phyloP scores from a whole-genome alignment of 2,888 invertebrate species.

The Latheticus oryzae region DNA sequence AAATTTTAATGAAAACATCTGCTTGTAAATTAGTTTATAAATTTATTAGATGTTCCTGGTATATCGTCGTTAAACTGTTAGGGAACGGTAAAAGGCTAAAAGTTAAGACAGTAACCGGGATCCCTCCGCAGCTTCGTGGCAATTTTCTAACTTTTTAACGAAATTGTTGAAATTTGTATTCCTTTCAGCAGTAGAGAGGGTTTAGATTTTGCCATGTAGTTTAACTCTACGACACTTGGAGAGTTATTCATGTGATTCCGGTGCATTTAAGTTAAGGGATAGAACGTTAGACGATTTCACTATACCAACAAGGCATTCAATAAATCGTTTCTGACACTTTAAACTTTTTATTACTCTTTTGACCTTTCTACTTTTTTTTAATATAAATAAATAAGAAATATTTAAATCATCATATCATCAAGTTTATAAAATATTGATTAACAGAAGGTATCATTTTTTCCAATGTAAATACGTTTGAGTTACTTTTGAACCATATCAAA shows the following conservation, averaged over 20 bases:
- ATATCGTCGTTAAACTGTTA: constrained; percentile 53
- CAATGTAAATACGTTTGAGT: too few species aligned
- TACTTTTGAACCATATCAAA: constrained; percentile 48
- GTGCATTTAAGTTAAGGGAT: constrained; percentile 40
- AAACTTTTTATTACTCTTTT: too few species aligned
- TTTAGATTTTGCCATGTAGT: constrained; percentile 60
- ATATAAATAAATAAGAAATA: too few species aligned
- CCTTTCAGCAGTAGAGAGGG: constrained; percentile 58
- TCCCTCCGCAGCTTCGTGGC: constrained; percentile 54
- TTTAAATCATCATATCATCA: too few species aligned
- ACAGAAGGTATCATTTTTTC: too few species aligned
- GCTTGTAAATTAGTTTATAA: constrained; percentile 44
- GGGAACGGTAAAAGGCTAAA: constrained; percentile 49
- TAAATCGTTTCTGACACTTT: constrained; percentile 19
- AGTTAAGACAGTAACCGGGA: constrained; percentile 54
- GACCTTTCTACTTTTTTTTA: too few species aligned
- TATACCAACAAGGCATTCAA: constrained; percentile 22
- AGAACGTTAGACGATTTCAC: constrained; percentile 30
- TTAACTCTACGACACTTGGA: constrained; percentile 54
- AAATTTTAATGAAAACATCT: constrained; percentile 39
- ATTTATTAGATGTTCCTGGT: constrained; percentile 43
- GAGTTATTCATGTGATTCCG: constrained; percentile 50
- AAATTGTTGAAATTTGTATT: constrained; percentile 62
- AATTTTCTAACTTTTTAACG: constrained; percentile 62
- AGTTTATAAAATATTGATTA: too few species aligned